Evolutionary conservation across 2,888 invertebrate genomes (phyloP).

Genomic region (Lasioglossum villosulum): DNA sequence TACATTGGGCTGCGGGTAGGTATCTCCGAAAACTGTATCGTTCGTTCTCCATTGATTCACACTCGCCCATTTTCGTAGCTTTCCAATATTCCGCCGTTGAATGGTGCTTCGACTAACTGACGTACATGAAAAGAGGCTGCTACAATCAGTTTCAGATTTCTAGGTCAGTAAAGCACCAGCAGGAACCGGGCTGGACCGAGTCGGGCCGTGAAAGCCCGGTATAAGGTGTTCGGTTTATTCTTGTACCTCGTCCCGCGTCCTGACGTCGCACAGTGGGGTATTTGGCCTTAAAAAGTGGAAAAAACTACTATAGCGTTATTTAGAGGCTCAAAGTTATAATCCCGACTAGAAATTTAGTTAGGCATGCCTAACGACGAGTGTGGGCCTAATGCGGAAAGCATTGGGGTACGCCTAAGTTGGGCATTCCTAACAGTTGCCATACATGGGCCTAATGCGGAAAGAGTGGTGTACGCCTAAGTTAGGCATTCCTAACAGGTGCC

Average conservation of each 20-base stretch:
- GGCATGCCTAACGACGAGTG: too few relatives aligned
- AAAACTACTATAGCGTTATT: too few relatives aligned
- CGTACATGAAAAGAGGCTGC: neutral
- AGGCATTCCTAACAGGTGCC: too few relatives aligned
- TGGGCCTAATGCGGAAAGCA: too few relatives aligned
- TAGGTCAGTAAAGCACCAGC: neutral
- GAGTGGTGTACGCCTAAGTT: too few relatives aligned
- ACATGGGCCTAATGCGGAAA: too few relatives aligned
- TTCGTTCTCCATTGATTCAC: neutral
- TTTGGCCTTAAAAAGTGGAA: too few relatives aligned
- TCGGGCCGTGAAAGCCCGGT: neutral
- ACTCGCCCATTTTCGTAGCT: neutral
- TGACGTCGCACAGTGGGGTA: too few relatives aligned
- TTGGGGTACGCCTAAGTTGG: too few relatives aligned
- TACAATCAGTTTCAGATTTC: constrained; percentile 1
- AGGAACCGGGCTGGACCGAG: neutral
- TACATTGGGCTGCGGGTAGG: neutral
- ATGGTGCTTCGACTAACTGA: neutral
- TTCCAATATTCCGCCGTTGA: neutral
- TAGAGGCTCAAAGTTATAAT: too few relatives aligned
- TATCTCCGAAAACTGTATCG: neutral
- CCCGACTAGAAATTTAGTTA: too few relatives aligned
- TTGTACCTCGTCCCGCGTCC: neutral
- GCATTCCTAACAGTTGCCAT: too few relatives aligned
- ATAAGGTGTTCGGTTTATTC: constrained; percentile 1